Evolutionary conservation across 2,797 vertebrate genomes (phyloP).

Genomic region (Atherinosoma microstoma): DNA sequence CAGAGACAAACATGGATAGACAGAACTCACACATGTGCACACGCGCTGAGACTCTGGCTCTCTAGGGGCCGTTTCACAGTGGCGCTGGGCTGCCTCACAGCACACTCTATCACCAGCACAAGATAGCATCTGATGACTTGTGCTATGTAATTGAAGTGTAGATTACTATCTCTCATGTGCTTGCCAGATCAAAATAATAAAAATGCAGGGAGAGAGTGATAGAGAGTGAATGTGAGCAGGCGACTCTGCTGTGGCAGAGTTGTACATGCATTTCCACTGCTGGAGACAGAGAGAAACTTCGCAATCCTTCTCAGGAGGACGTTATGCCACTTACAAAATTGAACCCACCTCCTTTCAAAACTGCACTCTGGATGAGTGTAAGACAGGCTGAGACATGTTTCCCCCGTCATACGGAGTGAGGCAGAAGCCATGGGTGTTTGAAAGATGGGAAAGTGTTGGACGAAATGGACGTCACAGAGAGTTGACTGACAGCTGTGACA

Average conservation of each 20-base stretch:
- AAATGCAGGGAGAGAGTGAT: constrained; percentile 68
- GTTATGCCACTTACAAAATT: constrained; percentile 69
- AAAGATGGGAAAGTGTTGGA: constrained; percentile 68
- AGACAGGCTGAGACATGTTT: constrained; percentile 73
- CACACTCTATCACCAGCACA: constrained; percentile 77
- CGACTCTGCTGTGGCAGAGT: constrained; percentile 57
- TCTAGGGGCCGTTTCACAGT: constrained; percentile 78
- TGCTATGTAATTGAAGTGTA: constrained; percentile 83
- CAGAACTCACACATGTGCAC: constrained; percentile 45
- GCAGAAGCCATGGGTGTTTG: constrained; percentile 55
- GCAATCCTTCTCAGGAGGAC: constrained; percentile 60
- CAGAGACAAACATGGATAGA: constrained; percentile 42
- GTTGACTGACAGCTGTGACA: constrained; percentile 76
- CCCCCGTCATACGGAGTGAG: constrained; percentile 49
- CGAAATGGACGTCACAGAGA: constrained; percentile 63
- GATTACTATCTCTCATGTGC: constrained; percentile 83
- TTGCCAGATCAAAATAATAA: constrained; percentile 83
- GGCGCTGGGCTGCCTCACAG: constrained; percentile 79
- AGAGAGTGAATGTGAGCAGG: constrained; percentile 57
- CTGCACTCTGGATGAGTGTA: constrained; percentile 55
- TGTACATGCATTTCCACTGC: constrained; percentile 50
- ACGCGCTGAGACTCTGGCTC: constrained; percentile 68
- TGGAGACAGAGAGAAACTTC: constrained; percentile 62
- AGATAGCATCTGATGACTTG: constrained; percentile 85
- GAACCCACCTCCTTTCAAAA: constrained; percentile 51